Evolutionary conservation across 2,888 invertebrate genomes (phyloP), one percentile per base, ranked within the genome.

Genomic region (Acanthosepion pharaonis): DNA sequence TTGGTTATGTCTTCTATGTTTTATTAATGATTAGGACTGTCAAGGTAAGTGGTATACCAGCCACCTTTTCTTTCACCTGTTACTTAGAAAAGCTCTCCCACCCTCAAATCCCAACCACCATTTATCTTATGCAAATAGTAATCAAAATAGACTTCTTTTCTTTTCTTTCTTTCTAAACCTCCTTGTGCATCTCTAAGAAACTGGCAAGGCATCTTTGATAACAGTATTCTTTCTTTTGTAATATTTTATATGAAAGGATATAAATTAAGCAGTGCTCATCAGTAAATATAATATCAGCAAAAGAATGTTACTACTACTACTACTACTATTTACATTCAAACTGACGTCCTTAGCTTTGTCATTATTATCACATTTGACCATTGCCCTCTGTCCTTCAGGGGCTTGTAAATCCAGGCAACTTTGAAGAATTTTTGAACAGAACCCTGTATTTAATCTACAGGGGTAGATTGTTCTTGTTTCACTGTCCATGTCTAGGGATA

Each of bases 201-300:
- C 18, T 78, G 78, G n/a, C 78, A 78, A 28, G 78, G 28, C 25
- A 28, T 78, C 78, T 8, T 25, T 28, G 78, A 33, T 78, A 78
- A 78, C n/a, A 78, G 78, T n/a, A 78, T n/a, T n/a, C n/a, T 78
- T 78, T n/a, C 28, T 78, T 78, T 78, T 78, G n/a, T 78, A n/a
- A 28, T n/a, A 78, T n/a, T 55, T 55, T 55, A 15, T 55, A 59
- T 20, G 20, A 59, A 20, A 0, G 59, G 0, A 59, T 51, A 51
- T 51, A 51, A 51, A 51, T 51, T 4, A 6, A 51, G 51, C 8
- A 51, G 42, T 42, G 42, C 42, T 42, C 2, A 42, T 42, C 42
- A 3, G 42, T 42, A 42, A 42, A 42, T 33, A 33, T 33, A 33
- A 33, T 33, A 33, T 42, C 42, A 42, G 42, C 42, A 42, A 42